Conservation (phyloP, 2,888 invertebrate species). For the Lasioglossum villosulum region DNA sequence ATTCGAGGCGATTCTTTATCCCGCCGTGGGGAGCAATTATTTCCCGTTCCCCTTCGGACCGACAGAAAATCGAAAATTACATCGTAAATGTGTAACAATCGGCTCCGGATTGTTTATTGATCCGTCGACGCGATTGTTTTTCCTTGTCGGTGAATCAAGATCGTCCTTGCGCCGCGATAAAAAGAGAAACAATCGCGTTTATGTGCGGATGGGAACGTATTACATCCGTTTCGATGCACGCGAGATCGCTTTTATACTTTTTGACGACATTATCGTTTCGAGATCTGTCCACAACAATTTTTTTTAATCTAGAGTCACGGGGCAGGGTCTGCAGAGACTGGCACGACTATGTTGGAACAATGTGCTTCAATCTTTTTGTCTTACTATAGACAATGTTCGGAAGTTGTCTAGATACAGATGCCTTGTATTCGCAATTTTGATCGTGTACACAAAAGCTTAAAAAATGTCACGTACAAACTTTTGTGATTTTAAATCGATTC, state of each 20-base stretch:
- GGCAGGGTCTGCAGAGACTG: not conserved
- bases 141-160: not conserved
- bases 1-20: not conserved
- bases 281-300: not conserved
- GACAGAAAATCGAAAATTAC: not conserved
- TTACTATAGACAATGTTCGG: not conserved
- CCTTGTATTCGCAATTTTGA: not conserved
- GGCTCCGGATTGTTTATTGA: not conserved
- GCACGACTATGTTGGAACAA: not conserved
- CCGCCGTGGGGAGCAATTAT: constrained; percentile 21
- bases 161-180: not conserved
- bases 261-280: not conserved
- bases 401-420: not conserved
- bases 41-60: not conserved
- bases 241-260: not conserved
- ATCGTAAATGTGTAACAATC: constrained; percentile 8
- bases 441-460: not conserved
- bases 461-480: not conserved
- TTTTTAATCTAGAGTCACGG: not conserved
- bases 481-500: too few species aligned
- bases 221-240: not conserved
- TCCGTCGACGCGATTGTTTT: not conserved
- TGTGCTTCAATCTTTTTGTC: not conserved
- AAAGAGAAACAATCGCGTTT: not conserved
- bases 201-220: not conserved